These are phyloP conservation scores for Aptenodytes patagonicus DNA, from an alignment of 2,113 vertebrate species.

Conservation along the genomic window DNA sequence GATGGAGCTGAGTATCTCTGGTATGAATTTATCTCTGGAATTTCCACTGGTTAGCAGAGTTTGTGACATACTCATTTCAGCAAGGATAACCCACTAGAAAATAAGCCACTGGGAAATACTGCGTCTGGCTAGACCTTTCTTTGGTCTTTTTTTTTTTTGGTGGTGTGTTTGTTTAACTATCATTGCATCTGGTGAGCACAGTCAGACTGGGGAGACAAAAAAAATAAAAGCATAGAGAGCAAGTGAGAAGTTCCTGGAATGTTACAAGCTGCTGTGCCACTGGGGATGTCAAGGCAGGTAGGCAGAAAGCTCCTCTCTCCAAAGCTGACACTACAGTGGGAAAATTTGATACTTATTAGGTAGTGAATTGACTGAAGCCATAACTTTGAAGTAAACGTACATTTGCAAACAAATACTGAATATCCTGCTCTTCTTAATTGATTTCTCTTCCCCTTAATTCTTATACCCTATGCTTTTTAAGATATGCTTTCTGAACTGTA, in stretches of 20 bases:
- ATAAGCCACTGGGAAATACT: neutral
- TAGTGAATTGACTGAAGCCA: neutral
- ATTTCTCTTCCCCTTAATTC: neutral
- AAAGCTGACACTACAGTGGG: constrained; percentile 42
- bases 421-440: neutral
- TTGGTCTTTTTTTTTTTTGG: neutral
- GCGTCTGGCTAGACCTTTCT: neutral
- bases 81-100: constrained; percentile 10
- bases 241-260: constrained; percentile 53
- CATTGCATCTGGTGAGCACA: constrained; percentile 63
- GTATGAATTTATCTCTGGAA: constrained; percentile 30
- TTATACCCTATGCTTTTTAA: neutral
- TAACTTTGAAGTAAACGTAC: neutral
- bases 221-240: neutral
- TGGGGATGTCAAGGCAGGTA: constrained; percentile 57
- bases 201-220: neutral
- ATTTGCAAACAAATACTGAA: neutral
- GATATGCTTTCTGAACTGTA: neutral
- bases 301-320: neutral
- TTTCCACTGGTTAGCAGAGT: neutral
- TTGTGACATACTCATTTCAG: neutral
- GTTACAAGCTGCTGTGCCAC: constrained; percentile 67
- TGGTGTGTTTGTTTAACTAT: neutral
- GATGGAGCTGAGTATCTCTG: neutral
- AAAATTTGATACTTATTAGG: constrained; percentile 60